A percentile compares a stretch with the other conserved stretches of the same genome.
Evolutionary conservation across 2,113 vertebrate species (phyloP).

Genomic region (Seriola dumerili): DNA sequence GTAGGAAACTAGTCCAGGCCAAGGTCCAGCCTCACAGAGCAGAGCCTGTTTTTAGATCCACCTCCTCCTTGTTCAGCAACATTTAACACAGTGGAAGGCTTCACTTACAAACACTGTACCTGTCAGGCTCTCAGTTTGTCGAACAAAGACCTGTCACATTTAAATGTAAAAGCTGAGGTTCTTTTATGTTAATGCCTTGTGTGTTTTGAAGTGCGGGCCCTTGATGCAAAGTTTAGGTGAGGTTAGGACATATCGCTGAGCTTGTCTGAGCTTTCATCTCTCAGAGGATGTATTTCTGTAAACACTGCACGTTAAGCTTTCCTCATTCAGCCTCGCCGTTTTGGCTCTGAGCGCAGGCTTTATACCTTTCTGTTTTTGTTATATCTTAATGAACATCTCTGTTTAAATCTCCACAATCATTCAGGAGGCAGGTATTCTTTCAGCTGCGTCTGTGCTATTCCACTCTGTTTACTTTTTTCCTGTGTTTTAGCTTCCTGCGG

Average conservation of each 20-base stretch:
- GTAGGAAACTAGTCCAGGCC: slow-evolving; percentile 35
- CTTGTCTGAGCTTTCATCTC: slow-evolving; percentile 54
- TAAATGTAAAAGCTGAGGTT: neutral
- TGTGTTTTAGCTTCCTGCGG: neutral
- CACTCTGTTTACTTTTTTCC: slow-evolving; percentile 6
- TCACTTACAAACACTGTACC: slow-evolving; percentile 13
- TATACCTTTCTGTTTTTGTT: neutral
- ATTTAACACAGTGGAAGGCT: neutral
- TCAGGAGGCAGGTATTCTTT: slow-evolving; percentile 22
- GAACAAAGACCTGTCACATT: slow-evolving; percentile 6
- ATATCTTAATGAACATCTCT: slow-evolving; percentile 36
- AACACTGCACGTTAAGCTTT: slow-evolving; percentile 37
- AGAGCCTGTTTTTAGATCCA: slow-evolving; percentile 38
- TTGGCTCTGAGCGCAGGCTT: slow-evolving; percentile 4
- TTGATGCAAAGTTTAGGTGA: slow-evolving; percentile 27
- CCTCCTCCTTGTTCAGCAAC: slow-evolving; percentile 47
- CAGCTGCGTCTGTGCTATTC: neutral
- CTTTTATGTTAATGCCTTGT: slow-evolving; percentile 4
- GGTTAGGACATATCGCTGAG: slow-evolving; percentile 37
- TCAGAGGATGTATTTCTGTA: slow-evolving; percentile 63
- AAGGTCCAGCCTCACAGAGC: slow-evolving; percentile 38
- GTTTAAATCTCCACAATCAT: slow-evolving; percentile 1
- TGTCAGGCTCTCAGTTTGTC: neutral
- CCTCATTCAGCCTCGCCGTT: slow-evolving; percentile 25
- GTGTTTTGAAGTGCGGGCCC: slow-evolving; percentile 13